Percentiles rank a stretch among this genome's conserved stretches.
phyloP scores from a whole-genome alignment of 2,888 invertebrate species.

The Clepsis dumicolana region DNA sequence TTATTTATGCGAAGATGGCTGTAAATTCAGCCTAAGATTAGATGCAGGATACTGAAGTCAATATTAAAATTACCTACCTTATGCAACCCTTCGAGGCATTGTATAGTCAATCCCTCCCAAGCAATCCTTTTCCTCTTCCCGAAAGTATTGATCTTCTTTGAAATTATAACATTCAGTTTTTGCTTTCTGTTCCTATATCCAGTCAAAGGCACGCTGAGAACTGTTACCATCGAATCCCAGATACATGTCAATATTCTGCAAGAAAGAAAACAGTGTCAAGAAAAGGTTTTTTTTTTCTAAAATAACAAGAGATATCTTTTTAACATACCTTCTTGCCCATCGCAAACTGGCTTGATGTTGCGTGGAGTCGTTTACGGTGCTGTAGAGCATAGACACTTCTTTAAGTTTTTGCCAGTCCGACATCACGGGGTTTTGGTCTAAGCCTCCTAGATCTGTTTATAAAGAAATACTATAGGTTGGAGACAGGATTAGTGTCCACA shows the following conservation, averaged over 20 bases:
- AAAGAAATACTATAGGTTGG: neutral
- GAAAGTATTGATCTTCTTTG: conserved; percentile 83
- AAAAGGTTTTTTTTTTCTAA: neutral
- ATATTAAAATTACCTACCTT: conserved; percentile 84
- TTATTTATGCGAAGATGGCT: too few species aligned
- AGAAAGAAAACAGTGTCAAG: conserved; percentile 35
- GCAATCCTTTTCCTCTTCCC: conserved; percentile 77
- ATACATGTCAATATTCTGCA: conserved; percentile 93
- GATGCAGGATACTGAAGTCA: too few species aligned
- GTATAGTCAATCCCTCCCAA: conserved; percentile 92
- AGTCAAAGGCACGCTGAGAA: conserved; percentile 92
- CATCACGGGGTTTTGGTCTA: conserved; percentile 93
- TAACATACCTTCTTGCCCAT: conserved; percentile 87
- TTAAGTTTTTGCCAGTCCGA: conserved; percentile 95
- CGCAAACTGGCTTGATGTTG: conserved; percentile 93
- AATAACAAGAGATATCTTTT: neutral
- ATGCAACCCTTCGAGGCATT: conserved; percentile 95
- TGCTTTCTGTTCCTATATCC: conserved; percentile 77
- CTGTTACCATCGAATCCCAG: conserved; percentile 96
- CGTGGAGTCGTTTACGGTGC: conserved; percentile 88
- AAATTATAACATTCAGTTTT: conserved; percentile 83
- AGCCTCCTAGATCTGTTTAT: conserved; percentile 91
- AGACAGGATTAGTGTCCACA: neutral
- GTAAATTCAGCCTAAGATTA: too few species aligned
- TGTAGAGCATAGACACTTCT: conserved; percentile 89